Evolutionary conservation across 2,113 vertebrate species (phyloP), one percentile per base, ranked within the genome.

Genomic region (Saguinus imperator): DNA sequence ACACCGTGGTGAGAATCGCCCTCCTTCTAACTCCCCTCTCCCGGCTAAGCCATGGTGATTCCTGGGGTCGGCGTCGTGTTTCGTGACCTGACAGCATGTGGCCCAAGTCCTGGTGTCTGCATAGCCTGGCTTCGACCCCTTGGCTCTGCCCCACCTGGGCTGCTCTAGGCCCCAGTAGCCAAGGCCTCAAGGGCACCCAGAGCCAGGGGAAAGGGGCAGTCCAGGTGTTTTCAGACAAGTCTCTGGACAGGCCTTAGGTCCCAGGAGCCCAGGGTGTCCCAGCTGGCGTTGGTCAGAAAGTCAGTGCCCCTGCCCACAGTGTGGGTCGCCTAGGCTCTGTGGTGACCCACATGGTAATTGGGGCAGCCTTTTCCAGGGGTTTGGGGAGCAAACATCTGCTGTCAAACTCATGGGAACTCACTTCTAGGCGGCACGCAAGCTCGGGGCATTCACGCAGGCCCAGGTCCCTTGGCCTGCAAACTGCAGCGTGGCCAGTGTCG

Each of bases 31-130:
- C 52, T 50, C 94, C 90, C 87, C 70, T 89, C 25, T 17, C 16
- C 11, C 6, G 5, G 2, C 32, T 45, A 48, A 35, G 18, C 3
- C 23, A 2, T 20, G 20, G 13, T 16, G 3, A 29, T 7, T 32
- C 37, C 23, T 25, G 3, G 76, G 27, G 23, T 25, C 4, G 12
- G 20, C 3, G 0, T 40, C 8, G 12, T 68, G 68, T 35, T 50
- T 23, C 23, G 48, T 27, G 75, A 48, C 79, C 27, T 23, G n/a
- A 40, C 17, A 52, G 66, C 52, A 2, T 50, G 25, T 58, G 64
- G 37, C 55, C 7, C 61, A 25, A 5, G 1, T 20, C 37, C 40
- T 4, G 32, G 73, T 8, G 29, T 32, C 5, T 27, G 25, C 50
- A 61, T 29, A 88, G 40, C 48, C 87, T 3, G 14, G 0, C 9